Base-by-base conservation (phyloP, 2,888 invertebrate genomes). In the Corythucha ciliata region DNA sequence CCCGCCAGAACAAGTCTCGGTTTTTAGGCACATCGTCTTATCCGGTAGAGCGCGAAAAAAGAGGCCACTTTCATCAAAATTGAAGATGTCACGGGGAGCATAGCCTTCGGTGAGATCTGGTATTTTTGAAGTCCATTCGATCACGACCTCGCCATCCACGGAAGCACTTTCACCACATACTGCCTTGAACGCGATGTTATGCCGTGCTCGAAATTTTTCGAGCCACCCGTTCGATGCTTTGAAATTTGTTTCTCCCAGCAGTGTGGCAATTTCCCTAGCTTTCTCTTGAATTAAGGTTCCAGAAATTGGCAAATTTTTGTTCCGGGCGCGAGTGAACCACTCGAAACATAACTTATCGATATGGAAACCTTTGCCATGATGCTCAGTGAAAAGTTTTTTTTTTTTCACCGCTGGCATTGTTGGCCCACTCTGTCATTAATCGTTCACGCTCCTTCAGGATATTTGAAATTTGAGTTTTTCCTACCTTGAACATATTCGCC, bases 21-120 rank as follows among this genome's bases (percentile, higher is more conserved):
- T 51, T 59, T 60, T 63, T 6, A 62, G 39, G 24, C 59, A 62
- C 5, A 62, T 44, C 10, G 60, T 64, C 61, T 64, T 64, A 36
- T 61, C 50, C 20, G 63, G 62, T 45, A 63, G 24, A n/a, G 47
- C 47, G n/a, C 47, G 34, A 6, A 14, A 37, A 36, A 47, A 37
- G 10, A 48, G n/a, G 3, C 48, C 39, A 18, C 37, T 48, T 27
- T 48, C 48, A 37, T 48, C 48, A 7, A 20, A 32, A 18, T 48
- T 48, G 21, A 24, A 40, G 37, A 47, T 47, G 32, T 45, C 32
- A 10, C 22, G 21, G 21, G 45, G 18, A 2, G 27, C 45, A 18
- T 16, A 45, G 14, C 37, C 37, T 21, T 36, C 26, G 2, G 24
- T n/a, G 14, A 47, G 20, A 12, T 40, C 45, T 2, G 16, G 26